phyloP scores from a whole-genome alignment of 1,140 invertebrate genomes.

The Scylla paramamosain region DNA sequence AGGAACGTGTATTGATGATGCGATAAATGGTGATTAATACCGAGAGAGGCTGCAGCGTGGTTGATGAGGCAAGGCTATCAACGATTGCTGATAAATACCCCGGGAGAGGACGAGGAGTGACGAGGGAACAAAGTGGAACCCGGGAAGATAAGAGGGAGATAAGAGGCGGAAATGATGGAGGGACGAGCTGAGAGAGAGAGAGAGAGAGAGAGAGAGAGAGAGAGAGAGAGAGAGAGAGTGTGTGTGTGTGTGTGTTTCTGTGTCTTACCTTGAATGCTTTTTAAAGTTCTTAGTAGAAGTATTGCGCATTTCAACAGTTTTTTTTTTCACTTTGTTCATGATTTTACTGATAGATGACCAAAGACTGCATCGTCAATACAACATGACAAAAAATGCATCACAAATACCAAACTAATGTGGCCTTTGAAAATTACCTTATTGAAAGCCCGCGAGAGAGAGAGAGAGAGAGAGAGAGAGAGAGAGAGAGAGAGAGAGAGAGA shows the following conservation, averaged over 20 bases:
- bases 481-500: slow-evolving; percentile 31
- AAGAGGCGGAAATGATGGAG: not conserved
- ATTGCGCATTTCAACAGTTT: too few relatives aligned
- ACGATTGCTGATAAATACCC: not conserved
- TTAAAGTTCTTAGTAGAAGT: too few relatives aligned
- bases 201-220: slow-evolving; percentile 62
- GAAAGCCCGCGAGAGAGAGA: too few relatives aligned
- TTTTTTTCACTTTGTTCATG: too few relatives aligned
- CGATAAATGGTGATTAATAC: slow-evolving; percentile 38
- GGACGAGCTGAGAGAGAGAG: slow-evolving; percentile 31
- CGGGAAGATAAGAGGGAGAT: slow-evolving; percentile 46
- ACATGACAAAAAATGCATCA: too few relatives aligned
- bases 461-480: slow-evolving; percentile 34
- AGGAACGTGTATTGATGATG: slow-evolving; percentile 29
- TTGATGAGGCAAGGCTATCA: slow-evolving; percentile 27
- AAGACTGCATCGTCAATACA: too few relatives aligned
- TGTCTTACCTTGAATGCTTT: too few relatives aligned
- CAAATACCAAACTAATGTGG: too few relatives aligned
- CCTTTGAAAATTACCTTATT: too few relatives aligned
- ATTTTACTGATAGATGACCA: too few relatives aligned
- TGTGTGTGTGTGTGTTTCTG: too few relatives aligned
- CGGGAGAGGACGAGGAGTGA: not conserved
- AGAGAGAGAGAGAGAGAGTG: slow-evolving; percentile 59
- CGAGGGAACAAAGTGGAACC: slow-evolving; percentile 6
- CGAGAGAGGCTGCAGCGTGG: not conserved